Evolutionary conservation across 2,113 vertebrate species (phyloP).

Genomic region (Sprattus sprattus): DNA sequence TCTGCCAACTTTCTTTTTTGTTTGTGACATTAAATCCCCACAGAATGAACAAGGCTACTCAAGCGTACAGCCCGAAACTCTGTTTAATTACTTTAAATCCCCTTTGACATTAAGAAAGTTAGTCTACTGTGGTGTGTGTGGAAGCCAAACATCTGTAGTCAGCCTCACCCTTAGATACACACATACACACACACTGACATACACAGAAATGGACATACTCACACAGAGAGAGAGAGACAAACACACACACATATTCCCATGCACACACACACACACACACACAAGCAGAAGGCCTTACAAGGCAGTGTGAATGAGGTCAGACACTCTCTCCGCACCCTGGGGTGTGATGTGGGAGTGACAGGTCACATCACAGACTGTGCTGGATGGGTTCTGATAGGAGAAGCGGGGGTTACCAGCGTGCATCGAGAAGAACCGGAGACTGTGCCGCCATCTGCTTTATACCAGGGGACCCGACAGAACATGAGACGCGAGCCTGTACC

Average conservation of each 20-base stretch:
- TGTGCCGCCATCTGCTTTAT: conserved; percentile 67
- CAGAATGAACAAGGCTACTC: not conserved
- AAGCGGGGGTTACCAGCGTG: conserved; percentile 47
- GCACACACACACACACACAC: not conserved
- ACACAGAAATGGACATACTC: not conserved
- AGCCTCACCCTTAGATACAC: not conserved
- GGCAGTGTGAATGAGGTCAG: conserved; percentile 44
- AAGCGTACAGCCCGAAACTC: not conserved
- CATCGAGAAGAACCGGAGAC: conserved; percentile 53
- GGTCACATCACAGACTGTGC: not conserved
- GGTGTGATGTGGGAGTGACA: not conserved
- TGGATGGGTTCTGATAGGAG: conserved; percentile 47
- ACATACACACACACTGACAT: not conserved
- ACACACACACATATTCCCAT: not conserved
- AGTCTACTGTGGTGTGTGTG: conserved; percentile 11
- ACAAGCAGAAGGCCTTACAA: conserved; percentile 14
- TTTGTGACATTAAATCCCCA: not conserved
- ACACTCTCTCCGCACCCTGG: conserved; percentile 20
- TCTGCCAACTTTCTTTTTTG: not conserved
- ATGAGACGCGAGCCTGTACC: conserved; percentile 52
- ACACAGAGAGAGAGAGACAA: not conserved
- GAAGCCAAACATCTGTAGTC: conserved; percentile 16
- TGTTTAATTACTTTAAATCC: conserved; percentile 17
- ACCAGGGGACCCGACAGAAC: conserved; percentile 49
- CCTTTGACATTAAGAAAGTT: conserved; percentile 12